phyloP scores from a whole-genome alignment of 2,888 invertebrate genomes.

The Pharmacophagus antenor region DNA sequence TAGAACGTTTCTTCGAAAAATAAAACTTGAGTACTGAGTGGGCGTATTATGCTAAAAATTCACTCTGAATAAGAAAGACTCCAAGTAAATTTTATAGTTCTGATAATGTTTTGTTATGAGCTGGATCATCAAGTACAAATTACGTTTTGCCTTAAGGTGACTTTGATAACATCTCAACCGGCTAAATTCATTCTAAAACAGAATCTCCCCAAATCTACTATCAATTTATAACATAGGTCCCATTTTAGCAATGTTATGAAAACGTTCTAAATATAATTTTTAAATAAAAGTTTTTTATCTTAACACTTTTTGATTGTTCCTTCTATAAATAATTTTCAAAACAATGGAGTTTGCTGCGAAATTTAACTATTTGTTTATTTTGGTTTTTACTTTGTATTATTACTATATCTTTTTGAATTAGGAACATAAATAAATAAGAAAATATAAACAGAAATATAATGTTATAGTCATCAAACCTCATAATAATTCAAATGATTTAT shows the following conservation, averaged over 20 bases:
- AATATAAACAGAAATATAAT: background rate
- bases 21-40: background rate
- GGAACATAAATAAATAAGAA: too few species aligned
- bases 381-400: too few species aligned
- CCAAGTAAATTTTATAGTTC: constrained; percentile 14
- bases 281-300: background rate
- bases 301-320: background rate
- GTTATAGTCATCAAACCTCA: background rate
- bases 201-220: constrained; percentile 22
- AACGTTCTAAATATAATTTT: constrained; percentile 1
- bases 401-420: too few species aligned
- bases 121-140: constrained; percentile 6
- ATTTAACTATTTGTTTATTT: too few species aligned
- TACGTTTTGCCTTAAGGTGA: constrained; percentile 26
- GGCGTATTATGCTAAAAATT: background rate
- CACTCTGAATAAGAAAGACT: background rate
- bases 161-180: constrained; percentile 26
- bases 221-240: constrained; percentile 15
- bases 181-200: constrained; percentile 21
- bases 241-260: constrained; percentile 10
- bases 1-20: background rate
- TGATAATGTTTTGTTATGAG: constrained; percentile 16
- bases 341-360: too few species aligned
- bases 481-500: background rate
- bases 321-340: background rate